These are phyloP conservation scores for Tenrec ecaudatus DNA, from an alignment of 2,113 vertebrate genomes.

Conservation along the genomic window DNA sequence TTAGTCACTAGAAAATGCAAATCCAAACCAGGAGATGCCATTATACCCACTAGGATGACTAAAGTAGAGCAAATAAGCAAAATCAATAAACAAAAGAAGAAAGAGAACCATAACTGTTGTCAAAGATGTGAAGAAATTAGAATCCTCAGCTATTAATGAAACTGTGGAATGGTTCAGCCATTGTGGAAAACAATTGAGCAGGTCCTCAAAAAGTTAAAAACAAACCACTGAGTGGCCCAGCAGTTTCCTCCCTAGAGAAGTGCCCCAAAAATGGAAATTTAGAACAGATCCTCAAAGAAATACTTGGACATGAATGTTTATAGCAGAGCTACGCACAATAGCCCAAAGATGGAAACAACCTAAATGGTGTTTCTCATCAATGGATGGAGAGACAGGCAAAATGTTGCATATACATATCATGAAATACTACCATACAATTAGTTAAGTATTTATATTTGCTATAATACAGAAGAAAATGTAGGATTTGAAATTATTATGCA, in stretches of 20 bases:
- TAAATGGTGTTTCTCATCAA: not conserved
- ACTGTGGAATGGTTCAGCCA: not conserved
- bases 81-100: not conserved
- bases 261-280: not conserved
- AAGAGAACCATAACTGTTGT: not conserved
- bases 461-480: not conserved
- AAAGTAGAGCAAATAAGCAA: not conserved
- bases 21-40: not conserved
- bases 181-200: not conserved
- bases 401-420: not conserved
- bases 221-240: no score
- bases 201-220: constrained; percentile 9
- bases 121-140: not conserved
- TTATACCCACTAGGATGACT: not conserved
- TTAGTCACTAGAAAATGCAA: constrained; percentile 28
- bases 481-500: not conserved
- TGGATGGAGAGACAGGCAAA: not conserved
- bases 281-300: not conserved
- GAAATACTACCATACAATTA: constrained; percentile 2
- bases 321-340: not conserved
- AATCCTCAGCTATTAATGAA: not conserved
- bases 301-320: not conserved
- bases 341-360: not conserved
- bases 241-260: not conserved
- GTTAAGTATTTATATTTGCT: not conserved